Conservation (phyloP, 2,888 invertebrate genomes). For the Lasioglossum villosulum region DNA sequence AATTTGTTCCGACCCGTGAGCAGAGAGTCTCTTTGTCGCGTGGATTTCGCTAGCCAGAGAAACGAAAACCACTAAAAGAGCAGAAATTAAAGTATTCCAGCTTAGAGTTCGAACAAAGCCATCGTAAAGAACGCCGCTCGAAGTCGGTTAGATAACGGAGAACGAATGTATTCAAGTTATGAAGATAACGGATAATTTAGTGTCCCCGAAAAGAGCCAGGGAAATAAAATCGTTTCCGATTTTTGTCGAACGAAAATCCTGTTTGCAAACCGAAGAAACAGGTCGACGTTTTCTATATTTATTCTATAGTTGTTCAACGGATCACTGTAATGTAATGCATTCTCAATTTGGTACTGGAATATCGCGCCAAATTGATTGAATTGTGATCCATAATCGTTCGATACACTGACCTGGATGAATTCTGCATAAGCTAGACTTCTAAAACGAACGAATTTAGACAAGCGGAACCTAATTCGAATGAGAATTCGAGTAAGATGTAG, state of each 20-base stretch:
- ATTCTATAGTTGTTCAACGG: no score
- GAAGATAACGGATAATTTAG: conserved; percentile 56
- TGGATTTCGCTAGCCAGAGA: neutral
- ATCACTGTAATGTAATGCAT: neutral
- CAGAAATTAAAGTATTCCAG: conserved; percentile 50
- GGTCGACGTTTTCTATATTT: neutral
- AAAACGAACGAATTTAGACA: no score
- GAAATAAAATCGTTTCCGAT: conserved; percentile 39
- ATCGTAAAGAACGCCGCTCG: conserved; percentile 56
- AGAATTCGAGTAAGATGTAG: no score
- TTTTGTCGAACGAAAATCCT: conserved; percentile 11
- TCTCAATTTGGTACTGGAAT: neutral
- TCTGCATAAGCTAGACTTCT: no score
- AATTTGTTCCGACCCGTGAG: conserved; percentile 1
- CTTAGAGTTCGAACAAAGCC: conserved; percentile 45
- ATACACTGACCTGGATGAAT: no score
- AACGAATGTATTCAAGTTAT: conserved; percentile 53
- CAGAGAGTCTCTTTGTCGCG: neutral
- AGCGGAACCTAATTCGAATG: no score
- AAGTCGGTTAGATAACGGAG: conserved; percentile 44
- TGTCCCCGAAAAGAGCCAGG: conserved; percentile 16
- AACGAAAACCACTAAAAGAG: conserved; percentile 15
- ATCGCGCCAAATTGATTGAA: no score
- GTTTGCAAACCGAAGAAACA: neutral
- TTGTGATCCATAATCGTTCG: no score